Percentiles rank a stretch among this genome's conserved stretches.
phyloP scores from a whole-genome alignment of 2,113 vertebrate species.

The Loxodonta africana region DNA sequence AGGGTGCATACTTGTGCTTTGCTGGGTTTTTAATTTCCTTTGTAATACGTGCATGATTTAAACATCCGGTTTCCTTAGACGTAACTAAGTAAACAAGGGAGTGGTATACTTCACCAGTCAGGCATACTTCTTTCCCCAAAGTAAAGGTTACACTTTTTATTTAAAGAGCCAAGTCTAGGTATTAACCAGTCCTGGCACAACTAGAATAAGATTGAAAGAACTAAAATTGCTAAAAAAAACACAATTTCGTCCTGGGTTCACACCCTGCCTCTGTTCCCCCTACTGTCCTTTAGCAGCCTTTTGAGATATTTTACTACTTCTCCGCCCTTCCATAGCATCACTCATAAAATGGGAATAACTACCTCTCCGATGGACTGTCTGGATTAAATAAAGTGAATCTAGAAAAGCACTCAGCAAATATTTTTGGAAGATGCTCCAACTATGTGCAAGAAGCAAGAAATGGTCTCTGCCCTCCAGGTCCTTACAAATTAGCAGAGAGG shows the following conservation, averaged over 20 bases:
- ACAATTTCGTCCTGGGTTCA: background rate
- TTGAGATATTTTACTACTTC: background rate
- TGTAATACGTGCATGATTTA: background rate
- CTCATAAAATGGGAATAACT: background rate
- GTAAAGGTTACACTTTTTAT: background rate
- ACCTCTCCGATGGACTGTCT: background rate
- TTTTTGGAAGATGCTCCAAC: background rate
- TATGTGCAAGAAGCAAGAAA: background rate
- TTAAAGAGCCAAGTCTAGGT: background rate
- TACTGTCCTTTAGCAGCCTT: background rate
- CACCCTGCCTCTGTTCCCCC: background rate
- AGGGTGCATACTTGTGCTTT: background rate
- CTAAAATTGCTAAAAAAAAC: background rate
- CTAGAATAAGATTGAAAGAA: background rate
- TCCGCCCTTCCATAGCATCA: background rate
- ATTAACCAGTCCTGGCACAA: background rate
- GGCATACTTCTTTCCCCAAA: background rate
- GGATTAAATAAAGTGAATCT: background rate
- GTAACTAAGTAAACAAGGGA: background rate
- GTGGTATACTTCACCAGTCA: background rate
- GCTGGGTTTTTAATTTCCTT: conserved; percentile 40
- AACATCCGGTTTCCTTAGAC: conserved; percentile 15
- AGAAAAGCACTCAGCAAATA: background rate
- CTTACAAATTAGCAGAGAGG: background rate
- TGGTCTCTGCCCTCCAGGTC: background rate